Evolutionary conservation across 2,113 vertebrate species (phyloP).

Genomic region (Hippocampus guttulatus): DNA sequence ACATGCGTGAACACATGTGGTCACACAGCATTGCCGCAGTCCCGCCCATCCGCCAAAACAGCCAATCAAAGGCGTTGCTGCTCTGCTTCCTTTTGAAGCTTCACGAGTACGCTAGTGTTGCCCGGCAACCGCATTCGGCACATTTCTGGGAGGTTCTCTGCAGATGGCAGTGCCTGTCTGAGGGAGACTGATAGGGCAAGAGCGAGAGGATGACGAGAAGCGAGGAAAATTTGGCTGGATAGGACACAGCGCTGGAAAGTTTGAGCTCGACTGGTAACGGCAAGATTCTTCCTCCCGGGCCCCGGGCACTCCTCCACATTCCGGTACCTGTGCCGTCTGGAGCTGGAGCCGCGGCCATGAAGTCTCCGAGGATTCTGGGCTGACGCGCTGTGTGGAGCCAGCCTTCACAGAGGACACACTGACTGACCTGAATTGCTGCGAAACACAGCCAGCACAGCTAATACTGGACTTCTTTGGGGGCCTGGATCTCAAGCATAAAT

Average conservation of each 20-base stretch:
- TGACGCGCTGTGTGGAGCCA: conserved; percentile 45
- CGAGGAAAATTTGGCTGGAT: conserved; percentile 29
- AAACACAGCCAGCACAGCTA: conserved; percentile 23
- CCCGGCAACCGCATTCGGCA: conserved; percentile 70
- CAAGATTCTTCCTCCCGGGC: conserved; percentile 21
- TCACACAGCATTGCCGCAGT: conserved; percentile 46
- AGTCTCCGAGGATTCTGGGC: conserved; percentile 50
- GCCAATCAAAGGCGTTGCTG: conserved; percentile 54
- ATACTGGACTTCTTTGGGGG: conserved; percentile 37
- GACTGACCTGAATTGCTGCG: conserved; percentile 66
- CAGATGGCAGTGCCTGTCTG: conserved; percentile 60
- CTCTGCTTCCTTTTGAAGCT: conserved; percentile 65
- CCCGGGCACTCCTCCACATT: conserved; percentile 13
- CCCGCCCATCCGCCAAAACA: conserved; percentile 42
- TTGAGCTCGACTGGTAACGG: conserved; percentile 14
- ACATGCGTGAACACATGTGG: conserved; percentile 46
- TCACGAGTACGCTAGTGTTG: conserved; percentile 72
- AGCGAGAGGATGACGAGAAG: conserved; percentile 37
- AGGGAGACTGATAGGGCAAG: conserved; percentile 33
- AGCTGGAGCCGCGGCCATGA: conserved; percentile 19
- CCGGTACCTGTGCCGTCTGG: conserved; percentile 39
- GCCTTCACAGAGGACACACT: conserved; percentile 42
- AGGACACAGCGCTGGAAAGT: conserved; percentile 41
- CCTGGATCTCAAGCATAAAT: conserved; percentile 23
- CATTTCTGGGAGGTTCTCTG: conserved; percentile 69